Evolutionary conservation across 2,113 vertebrate species (phyloP).

Genomic region (Dicaeum eximium): DNA sequence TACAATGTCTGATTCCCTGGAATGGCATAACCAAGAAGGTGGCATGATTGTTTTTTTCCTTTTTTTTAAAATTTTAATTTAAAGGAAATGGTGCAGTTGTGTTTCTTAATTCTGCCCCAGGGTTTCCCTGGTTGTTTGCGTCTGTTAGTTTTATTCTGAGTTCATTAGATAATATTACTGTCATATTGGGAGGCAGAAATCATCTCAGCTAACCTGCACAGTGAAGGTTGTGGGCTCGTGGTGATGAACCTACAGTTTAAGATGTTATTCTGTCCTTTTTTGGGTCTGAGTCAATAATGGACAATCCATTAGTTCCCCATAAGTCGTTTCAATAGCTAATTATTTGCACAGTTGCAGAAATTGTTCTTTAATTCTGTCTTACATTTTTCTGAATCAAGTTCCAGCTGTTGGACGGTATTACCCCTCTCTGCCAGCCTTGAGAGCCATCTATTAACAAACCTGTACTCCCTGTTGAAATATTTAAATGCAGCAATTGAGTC

Average conservation of each 20-base stretch:
- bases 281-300: neutral
- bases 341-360: conserved; percentile 39
- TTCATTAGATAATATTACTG: neutral
- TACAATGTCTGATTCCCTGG: fast-evolving
- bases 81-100: neutral
- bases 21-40: neutral
- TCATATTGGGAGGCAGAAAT: neutral
- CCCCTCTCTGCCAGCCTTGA: neutral
- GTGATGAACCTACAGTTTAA: neutral
- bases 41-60: neutral
- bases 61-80: neutral
- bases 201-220: neutral
- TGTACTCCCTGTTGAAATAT: neutral
- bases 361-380: conserved; percentile 20
- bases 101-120: neutral
- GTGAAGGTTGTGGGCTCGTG: neutral
- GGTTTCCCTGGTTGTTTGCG: neutral
- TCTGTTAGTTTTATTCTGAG: neutral
- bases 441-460: conserved; percentile 6
- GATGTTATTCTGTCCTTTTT: neutral
- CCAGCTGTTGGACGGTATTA: conserved; percentile 16
- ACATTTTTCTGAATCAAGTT: neutral
- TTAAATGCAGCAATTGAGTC: neutral
- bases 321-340: conserved; percentile 15
- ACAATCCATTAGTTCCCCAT: conserved; percentile 1